Conservation (phyloP, 2,797 vertebrate genomes). For the Betta splendens region DNA sequence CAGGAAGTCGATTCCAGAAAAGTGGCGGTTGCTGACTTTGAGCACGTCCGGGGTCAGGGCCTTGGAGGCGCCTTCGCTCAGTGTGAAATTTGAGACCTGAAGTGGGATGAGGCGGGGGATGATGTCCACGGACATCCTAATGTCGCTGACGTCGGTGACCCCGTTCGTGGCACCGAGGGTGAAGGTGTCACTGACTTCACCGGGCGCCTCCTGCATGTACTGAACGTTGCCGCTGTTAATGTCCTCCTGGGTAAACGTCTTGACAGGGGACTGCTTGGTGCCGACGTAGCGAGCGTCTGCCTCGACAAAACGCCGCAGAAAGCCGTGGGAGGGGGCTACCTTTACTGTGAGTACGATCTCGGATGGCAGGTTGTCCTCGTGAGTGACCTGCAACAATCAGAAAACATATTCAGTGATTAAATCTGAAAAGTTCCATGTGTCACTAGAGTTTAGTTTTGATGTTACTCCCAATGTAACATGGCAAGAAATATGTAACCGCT, state of each 20-base stretch:
- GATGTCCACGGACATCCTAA: constrained; percentile 84
- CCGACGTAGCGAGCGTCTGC: constrained; percentile 72
- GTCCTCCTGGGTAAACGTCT: constrained; percentile 87
- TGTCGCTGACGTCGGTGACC: constrained; percentile 77
- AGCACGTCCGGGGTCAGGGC: constrained; percentile 83
- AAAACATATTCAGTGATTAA: constrained; percentile 46
- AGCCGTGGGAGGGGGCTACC: constrained; percentile 81
- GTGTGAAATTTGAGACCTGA: constrained; percentile 85
- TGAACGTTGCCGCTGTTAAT: constrained; percentile 84
- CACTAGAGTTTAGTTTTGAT: constrained; percentile 33
- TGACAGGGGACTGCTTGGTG: constrained; percentile 74
- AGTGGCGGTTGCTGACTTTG: constrained; percentile 84
- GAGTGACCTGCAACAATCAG: constrained; percentile 82
- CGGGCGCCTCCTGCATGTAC: constrained; percentile 84
- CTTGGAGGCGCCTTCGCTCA: constrained; percentile 86
- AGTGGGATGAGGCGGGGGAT: constrained; percentile 87
- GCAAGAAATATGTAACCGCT: constrained; percentile 30
- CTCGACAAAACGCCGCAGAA: constrained; percentile 80
- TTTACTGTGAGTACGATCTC: constrained; percentile 86
- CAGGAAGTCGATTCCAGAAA: constrained; percentile 85
- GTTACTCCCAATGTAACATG: constrained; percentile 29
- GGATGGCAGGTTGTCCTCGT: constrained; percentile 85
- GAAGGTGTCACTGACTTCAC: constrained; percentile 80
- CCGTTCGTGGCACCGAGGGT: constrained; percentile 84
- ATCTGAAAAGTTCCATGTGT: constrained; percentile 46